phyloP scores from a whole-genome alignment of 2,888 invertebrate species.

The Cistogaster globosa region DNA sequence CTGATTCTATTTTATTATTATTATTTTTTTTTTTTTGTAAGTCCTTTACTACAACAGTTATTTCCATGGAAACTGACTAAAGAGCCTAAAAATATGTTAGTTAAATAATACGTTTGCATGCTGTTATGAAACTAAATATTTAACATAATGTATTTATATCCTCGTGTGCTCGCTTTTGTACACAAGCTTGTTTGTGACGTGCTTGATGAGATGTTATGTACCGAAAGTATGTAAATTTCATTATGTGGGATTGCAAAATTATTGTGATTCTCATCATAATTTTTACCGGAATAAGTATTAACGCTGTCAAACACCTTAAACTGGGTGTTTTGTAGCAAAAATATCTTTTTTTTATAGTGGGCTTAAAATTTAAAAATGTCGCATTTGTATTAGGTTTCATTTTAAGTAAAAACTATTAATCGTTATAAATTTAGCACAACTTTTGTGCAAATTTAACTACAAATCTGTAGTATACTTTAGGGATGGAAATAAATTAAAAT shows the following conservation, averaged over 20 bases:
- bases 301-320: slow-evolving; percentile 22
- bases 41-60: background rate
- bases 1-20: background rate
- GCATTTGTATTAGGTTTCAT: background rate
- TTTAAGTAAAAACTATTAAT: background rate
- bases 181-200: background rate
- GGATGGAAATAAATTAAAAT: too few relatives aligned
- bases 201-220: slow-evolving; percentile 42
- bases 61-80: background rate
- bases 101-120: slow-evolving; percentile 38
- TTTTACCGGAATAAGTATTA: background rate
- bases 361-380: background rate
- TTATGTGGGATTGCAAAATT: slow-evolving; percentile 3
- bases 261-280: slow-evolving; percentile 2
- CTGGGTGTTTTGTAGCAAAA: background rate
- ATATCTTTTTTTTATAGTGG: background rate
- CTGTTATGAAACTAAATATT: slow-evolving; percentile 14
- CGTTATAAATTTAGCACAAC: background rate
- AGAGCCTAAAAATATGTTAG: slow-evolving; percentile 46
- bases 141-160: slow-evolving; percentile 3
- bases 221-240: slow-evolving; percentile 40
- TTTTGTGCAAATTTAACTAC: background rate
- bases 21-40: slow-evolving; percentile 9
- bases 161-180: background rate
- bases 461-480: background rate